These are phyloP conservation scores for Metellina segmentata DNA, from an alignment of 2,888 invertebrate species.

Conservation along the genomic window DNA sequence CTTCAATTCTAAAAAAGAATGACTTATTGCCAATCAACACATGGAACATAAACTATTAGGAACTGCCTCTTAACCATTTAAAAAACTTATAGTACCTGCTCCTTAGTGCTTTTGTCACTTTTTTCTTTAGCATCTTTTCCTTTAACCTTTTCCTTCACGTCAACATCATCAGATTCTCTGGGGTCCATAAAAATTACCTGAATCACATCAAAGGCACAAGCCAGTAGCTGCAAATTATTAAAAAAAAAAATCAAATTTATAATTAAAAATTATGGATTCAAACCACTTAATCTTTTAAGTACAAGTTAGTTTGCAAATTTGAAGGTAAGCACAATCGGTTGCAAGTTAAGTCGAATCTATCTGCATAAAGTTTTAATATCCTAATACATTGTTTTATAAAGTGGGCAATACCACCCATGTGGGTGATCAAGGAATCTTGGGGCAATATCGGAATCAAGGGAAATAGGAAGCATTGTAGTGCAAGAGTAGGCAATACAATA, in stretches of 20 bases:
- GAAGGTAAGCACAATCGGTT: neutral
- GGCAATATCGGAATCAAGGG: too few species aligned
- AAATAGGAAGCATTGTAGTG: too few species aligned
- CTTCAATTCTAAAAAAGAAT: too few species aligned
- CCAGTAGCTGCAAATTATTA: slow-evolving; percentile 37
- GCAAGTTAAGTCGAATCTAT: neutral
- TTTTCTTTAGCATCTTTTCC: slow-evolving; percentile 13
- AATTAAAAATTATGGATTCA: neutral
- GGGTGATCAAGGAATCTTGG: too few species aligned
- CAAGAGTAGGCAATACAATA: neutral
- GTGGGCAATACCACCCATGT: too few species aligned
- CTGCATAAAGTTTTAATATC: neutral
- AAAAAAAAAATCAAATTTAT: neutral
- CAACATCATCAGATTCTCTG: slow-evolving; percentile 25
- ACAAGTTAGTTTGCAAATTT: neutral
- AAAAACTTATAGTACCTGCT: neutral
- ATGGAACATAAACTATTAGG: too few species aligned
- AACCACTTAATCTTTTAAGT: neutral
- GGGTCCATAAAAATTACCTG: slow-evolving; percentile 58
- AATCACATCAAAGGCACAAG: slow-evolving; percentile 44
- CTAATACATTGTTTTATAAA: neutral
- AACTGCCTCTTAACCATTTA: too few species aligned
- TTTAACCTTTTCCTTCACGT: neutral
- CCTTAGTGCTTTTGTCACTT: neutral
- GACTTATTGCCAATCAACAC: too few species aligned